A percentile compares a stretch with the other conserved stretches of the same genome.
These are phyloP conservation scores for Eilema sororculum DNA, from an alignment of 2,888 invertebrate species.

Conservation along the genomic window DNA sequence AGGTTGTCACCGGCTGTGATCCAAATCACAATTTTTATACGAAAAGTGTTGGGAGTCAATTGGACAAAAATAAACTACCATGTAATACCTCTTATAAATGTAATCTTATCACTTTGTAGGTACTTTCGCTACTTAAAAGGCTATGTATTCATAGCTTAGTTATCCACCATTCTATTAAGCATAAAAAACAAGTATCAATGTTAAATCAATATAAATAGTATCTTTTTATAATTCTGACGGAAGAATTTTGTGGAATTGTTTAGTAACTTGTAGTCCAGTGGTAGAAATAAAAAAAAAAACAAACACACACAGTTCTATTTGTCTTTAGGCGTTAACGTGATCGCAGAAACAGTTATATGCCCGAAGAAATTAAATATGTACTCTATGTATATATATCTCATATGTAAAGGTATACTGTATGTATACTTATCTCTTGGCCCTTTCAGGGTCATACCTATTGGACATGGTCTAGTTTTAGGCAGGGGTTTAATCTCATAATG, in stretches of 20 bases:
- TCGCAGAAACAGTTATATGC: background rate
- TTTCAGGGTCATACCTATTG: background rate
- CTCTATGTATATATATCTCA: background rate
- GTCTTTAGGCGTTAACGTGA: no score
- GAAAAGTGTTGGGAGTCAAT: constrained; percentile 37
- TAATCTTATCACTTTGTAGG: background rate
- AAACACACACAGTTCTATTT: no score
- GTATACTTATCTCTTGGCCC: background rate
- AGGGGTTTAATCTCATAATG: background rate
- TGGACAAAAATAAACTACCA: constrained; percentile 18
- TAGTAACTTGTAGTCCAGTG: no score
- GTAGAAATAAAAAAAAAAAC: no score
- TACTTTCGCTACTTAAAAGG: background rate
- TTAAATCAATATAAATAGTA: no score
- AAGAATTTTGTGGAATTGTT: no score
- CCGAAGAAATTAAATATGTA: background rate
- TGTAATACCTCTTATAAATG: constrained; percentile 5
- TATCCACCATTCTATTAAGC: no score
- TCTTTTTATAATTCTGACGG: no score
- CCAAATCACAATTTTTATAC: constrained; percentile 57
- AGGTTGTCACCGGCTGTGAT: constrained; percentile 61
- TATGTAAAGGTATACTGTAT: no score
- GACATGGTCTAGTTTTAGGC: background rate
- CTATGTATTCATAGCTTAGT: no score
- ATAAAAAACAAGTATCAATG: no score